Evolutionary conservation across 2,888 invertebrate species (phyloP), one percentile per base, ranked within the genome.

Genomic region (Agrochola lychnidis): DNA sequence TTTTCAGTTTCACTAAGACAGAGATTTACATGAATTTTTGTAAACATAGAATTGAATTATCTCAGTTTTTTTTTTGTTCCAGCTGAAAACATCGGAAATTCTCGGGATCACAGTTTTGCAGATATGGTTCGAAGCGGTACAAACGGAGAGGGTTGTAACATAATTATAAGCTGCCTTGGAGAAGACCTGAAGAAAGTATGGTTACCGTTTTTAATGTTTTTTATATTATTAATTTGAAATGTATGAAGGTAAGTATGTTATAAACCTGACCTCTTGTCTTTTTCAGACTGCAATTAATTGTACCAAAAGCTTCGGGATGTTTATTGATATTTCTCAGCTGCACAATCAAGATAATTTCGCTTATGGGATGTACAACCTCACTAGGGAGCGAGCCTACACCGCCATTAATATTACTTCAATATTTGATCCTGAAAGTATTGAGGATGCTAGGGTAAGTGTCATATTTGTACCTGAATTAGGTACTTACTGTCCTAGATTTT

Each of bases 71-170:
- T 22, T 6, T 63, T 36, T 22, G n/a, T 92, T 91, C 66, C 81
- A 95, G 95, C 89, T 68, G 89, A 92, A 4, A 82, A 94, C 42
- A 92, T 95, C n/a, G 93, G 93, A 22, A 91, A 91, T 79, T 94
- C 94, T 3, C 89, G 94, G 1, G 91, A 95, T 68, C 16, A 78
- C 1, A 87, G 87, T 45, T 94, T 90, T 45, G 62, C 40, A 67
- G 85, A 90, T 25, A 82, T 87, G 75, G 73, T 90, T 51, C 40
- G 78, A 40, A 59, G 0, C 16, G 74, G 63, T 6, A 87, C 89
- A 9, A 81, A 84, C 4, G 82, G 84, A 12, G 5, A 69, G 0
- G 94, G 94, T 4, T 93, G 93, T 64, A 76, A 91, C 10, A 40
- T 94, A 9, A 77, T 94, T 5, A 89, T 95, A 22, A 90, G 91